These are phyloP conservation scores for Capromys pilorides DNA, from an alignment of 2,797 vertebrate genomes.

Conservation along the genomic window DNA sequence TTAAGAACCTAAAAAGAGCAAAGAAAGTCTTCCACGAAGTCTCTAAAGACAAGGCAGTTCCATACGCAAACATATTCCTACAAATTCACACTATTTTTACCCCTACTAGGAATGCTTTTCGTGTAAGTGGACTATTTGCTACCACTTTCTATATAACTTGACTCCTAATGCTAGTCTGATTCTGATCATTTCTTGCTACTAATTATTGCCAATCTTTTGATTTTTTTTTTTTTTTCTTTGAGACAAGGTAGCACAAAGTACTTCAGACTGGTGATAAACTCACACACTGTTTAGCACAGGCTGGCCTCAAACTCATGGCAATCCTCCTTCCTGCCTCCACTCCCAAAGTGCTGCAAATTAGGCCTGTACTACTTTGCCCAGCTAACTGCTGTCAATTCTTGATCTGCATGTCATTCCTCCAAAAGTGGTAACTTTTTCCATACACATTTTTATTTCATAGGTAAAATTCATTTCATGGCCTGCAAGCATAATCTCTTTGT, in stretches of 20 bases:
- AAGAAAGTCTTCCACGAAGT: neutral
- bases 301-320: neutral
- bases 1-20: neutral
- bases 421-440: neutral
- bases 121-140: neutral
- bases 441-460: neutral
- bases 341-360: neutral
- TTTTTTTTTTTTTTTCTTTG: neutral
- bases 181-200: neutral
- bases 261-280: neutral
- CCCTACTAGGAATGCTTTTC: neutral
- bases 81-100: neutral
- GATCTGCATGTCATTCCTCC: neutral
- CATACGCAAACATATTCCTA: neutral
- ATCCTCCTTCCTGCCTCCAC: neutral
- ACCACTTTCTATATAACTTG: neutral
- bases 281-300: neutral
- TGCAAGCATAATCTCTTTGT: neutral
- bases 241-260: neutral
- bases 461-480: neutral
- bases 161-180: neutral
- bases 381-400: fast-evolving
- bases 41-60: neutral
- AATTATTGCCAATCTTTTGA: neutral
- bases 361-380: neutral